phyloP scores from a whole-genome alignment of 2,888 invertebrate species.

The Pollenia angustigena region DNA sequence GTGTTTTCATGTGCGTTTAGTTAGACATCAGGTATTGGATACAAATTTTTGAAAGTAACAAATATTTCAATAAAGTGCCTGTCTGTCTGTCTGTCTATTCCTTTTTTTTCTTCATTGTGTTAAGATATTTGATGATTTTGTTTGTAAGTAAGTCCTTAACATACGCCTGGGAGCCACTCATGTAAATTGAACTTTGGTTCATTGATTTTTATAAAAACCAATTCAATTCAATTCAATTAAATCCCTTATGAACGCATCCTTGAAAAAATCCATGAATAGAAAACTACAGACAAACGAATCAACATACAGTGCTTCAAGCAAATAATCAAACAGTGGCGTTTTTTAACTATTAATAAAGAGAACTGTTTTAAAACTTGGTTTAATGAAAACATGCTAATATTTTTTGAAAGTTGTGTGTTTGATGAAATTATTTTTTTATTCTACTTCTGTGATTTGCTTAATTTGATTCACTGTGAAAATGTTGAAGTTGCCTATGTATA shows the following conservation, averaged over 20 bases:
- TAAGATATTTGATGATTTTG: neutral
- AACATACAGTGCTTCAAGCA: neutral
- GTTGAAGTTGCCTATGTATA: neutral
- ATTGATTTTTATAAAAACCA: conserved; percentile 67
- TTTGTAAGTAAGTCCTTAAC: conserved; percentile 28
- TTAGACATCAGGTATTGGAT: neutral
- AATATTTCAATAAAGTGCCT: conserved; percentile 4
- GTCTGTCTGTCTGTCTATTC: conserved; percentile 12
- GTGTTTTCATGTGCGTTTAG: neutral
- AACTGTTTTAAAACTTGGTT: neutral
- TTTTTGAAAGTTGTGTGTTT: neutral
- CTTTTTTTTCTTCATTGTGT: neutral
- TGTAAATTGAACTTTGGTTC: conserved; percentile 70
- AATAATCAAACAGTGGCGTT: conserved; percentile 2
- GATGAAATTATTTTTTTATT: neutral
- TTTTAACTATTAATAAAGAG: neutral
- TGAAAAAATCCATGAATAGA: conserved; percentile 48
- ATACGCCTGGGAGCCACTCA: conserved; percentile 63
- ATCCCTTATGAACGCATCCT: conserved; percentile 64
- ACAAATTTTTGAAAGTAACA: neutral
- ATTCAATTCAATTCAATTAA: conserved; percentile 56
- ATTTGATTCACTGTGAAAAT: conserved; percentile 20
- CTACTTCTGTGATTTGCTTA: neutral
- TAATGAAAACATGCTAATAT: neutral
- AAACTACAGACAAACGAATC: conserved; percentile 37